Percentiles rank a stretch among this genome's conserved stretches.
These are phyloP conservation scores for Calameuta pallipes DNA, from an alignment of 2,888 invertebrate genomes.

Conservation along the genomic window DNA sequence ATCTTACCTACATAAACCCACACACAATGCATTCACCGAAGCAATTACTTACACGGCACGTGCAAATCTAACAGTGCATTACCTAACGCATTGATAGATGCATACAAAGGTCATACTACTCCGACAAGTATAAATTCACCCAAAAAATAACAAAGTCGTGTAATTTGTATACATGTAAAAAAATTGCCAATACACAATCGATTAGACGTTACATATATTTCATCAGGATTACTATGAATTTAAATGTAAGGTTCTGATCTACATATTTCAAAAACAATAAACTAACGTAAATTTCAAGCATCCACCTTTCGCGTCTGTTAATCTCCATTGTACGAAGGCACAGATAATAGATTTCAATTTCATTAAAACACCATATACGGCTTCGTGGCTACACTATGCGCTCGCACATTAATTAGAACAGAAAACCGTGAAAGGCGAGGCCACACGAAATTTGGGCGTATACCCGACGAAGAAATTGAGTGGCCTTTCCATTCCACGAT, in stretches of 20 bases:
- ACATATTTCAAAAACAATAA: neutral
- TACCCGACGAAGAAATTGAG: neutral
- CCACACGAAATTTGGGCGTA: neutral
- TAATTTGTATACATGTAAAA: neutral
- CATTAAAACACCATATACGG: neutral
- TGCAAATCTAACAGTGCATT: neutral
- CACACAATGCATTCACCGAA: neutral
- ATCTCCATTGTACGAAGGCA: neutral
- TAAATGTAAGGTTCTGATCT: neutral
- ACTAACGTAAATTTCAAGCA: neutral
- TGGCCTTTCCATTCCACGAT: neutral
- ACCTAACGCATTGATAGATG: neutral
- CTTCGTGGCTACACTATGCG: neutral
- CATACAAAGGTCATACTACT: neutral
- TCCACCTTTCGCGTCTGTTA: neutral
- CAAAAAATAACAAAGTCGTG: neutral
- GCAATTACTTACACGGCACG: neutral
- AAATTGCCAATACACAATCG: neutral
- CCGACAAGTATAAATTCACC: neutral
- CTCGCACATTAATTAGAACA: neutral
- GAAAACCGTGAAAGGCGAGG: neutral
- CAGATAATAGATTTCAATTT: neutral
- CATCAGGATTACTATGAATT: neutral
- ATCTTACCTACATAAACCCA: neutral
- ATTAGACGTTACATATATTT: neutral